Conservation (phyloP, 1,140 invertebrate genomes). For the Drosophila cardini region DNA sequence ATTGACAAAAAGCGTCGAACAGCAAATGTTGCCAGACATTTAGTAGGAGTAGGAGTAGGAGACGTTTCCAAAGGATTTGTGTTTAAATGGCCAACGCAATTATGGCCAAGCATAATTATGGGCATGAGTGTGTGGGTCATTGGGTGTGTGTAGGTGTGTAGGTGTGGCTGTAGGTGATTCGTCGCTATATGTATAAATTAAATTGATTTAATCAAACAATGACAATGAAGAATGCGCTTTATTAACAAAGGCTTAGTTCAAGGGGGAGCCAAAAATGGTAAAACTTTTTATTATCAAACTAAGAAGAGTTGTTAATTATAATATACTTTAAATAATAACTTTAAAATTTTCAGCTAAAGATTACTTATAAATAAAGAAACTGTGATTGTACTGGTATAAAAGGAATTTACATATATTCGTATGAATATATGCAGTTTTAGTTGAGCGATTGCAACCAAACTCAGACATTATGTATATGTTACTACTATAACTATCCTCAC, state of each 20-base stretch:
- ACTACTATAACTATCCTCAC: too few species aligned
- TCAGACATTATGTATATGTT: too few species aligned
- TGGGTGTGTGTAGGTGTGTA: neutral
- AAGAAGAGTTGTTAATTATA: too few species aligned
- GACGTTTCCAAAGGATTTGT: conserved; percentile 47
- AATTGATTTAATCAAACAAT: conserved; percentile 69
- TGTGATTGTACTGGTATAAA: too few species aligned
- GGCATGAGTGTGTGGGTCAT: neutral
- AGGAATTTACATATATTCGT: too few species aligned
- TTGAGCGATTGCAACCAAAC: too few species aligned
- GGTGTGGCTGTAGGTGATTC: conserved; percentile 7
- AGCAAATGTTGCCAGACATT: conserved; percentile 38
- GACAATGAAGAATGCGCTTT: conserved; percentile 53
- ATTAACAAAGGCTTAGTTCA: neutral
- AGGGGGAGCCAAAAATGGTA: neutral
- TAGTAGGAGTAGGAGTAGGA: neutral
- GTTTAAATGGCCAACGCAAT: conserved; percentile 72
- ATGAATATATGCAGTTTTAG: too few species aligned
- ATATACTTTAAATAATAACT: too few species aligned
- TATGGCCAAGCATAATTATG: conserved; percentile 63
- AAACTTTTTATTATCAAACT: too few species aligned
- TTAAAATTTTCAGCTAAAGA: too few species aligned
- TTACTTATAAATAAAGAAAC: too few species aligned
- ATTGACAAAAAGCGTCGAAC: conserved; percentile 54
- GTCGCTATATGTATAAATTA: conserved; percentile 42